These are phyloP conservation scores for Agapostemon virescens DNA, from an alignment of 2,888 invertebrate genomes.

Conservation along the genomic window DNA sequence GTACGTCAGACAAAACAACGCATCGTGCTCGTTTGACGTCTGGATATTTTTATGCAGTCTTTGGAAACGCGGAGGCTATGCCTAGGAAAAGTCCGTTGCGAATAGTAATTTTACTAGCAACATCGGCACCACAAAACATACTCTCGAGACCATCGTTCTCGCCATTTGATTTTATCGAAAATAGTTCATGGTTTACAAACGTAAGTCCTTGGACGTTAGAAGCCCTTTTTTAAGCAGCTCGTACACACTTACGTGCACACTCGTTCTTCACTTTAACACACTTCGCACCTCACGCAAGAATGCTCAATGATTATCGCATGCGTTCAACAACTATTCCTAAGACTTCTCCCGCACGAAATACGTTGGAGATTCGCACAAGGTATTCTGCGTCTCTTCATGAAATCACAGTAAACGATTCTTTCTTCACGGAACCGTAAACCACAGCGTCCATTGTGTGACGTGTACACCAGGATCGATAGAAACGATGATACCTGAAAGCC, in stretches of 20 bases:
- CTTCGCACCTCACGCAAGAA: slow-evolving; percentile 74
- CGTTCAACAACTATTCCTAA: slow-evolving; percentile 37
- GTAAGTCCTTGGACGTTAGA: slow-evolving; percentile 58
- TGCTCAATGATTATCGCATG: slow-evolving; percentile 48
- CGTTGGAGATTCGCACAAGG: slow-evolving; percentile 41
- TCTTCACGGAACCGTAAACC: slow-evolving; percentile 41
- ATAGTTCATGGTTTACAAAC: slow-evolving; percentile 65
- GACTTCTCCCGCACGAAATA: slow-evolving; percentile 40
- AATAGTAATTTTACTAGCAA: slow-evolving; percentile 52
- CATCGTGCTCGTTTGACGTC: slow-evolving; percentile 51
- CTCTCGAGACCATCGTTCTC: slow-evolving; percentile 56
- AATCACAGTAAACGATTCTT: slow-evolving; percentile 58
- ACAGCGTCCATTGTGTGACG: slow-evolving; percentile 65
- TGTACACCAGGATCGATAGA: slow-evolving; percentile 51
- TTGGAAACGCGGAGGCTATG: slow-evolving; percentile 55
- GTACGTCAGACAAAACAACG: slow-evolving; percentile 47
- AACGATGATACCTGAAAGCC: slow-evolving; percentile 12
- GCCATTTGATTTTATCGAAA: slow-evolving; percentile 47
- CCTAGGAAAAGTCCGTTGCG: slow-evolving; percentile 60
- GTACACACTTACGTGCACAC: slow-evolving; percentile 78
- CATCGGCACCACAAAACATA: slow-evolving; percentile 65
- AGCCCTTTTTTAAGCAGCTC: slow-evolving; percentile 71
- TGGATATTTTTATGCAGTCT: slow-evolving; percentile 47
- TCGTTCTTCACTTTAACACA: slow-evolving; percentile 75
- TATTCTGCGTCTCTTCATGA: slow-evolving; percentile 36